Evolutionary conservation across 2,888 invertebrate species (phyloP), one percentile per base, ranked within the genome.

Genomic region (Tineola bisselliella): DNA sequence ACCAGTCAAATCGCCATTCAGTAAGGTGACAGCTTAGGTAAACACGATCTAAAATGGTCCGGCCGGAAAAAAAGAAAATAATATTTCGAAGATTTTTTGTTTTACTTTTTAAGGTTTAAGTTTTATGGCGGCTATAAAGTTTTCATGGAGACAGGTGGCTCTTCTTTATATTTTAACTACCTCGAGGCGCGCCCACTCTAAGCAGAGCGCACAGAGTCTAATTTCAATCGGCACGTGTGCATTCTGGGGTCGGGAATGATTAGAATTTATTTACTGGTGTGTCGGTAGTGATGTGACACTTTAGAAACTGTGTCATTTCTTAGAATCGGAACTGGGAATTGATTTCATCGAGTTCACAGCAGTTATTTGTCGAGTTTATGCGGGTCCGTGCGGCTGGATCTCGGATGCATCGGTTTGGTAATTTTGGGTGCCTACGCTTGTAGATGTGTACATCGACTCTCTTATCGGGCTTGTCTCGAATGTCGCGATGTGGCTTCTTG

Each of bases 111-210:
- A 78, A 83, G 84, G 81, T 81, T 86, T 80, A 82, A 83, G 84
- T 84, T 87, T 87, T 86, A 87, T 86, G 76, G 79, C 69, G 73
- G 82, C 83, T 75, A 87, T 87, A 87, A 87, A 87, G 81, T 78
- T 84, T 87, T 82, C 84, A 76, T 82, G 81, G 86, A 77, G 87
- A 87, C 87, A 87, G 87, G 87, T 87, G 87, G 84, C 78, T 84
- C 78, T 86, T 81, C 81, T 83, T 84, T 86, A 84, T 82, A 81
- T 78, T 82, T 78, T 77, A 80, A 82, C 75, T 78, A 75, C 77
- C 74, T 74, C 68, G 65, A 64, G 67, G 72, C 71, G 64, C 67
- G 72, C 69, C 77, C 68, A 69, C 44, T 77, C 75, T 79, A 76
- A 71, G 68, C 67, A 69, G 65, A 67, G 76, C 69, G 69, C 68